Evolutionary conservation across 2,113 vertebrate species (phyloP).

Genomic region (Scytalopus superciliaris): DNA sequence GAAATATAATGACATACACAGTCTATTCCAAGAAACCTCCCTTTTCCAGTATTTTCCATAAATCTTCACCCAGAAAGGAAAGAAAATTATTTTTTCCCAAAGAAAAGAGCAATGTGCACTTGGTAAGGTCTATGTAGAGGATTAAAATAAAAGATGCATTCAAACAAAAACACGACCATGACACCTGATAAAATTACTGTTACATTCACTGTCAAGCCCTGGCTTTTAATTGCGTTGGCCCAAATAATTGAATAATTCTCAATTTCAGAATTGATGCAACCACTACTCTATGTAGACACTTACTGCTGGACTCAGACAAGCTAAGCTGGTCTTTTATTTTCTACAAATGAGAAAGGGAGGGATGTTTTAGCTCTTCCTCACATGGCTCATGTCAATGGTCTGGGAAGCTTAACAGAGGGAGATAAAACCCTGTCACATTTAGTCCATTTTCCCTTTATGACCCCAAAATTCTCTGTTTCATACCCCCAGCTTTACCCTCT

Average conservation of each 20-base stretch:
- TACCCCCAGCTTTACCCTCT: accelerated
- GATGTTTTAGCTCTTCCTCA: neutral
- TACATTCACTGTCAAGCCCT: neutral
- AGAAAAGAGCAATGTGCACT: neutral
- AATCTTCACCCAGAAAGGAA: neutral
- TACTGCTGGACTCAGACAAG: neutral
- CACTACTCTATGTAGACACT: neutral
- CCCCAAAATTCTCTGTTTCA: neutral
- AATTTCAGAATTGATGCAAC: neutral
- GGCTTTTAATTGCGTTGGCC: neutral
- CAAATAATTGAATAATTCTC: neutral
- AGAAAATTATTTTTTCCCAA: neutral
- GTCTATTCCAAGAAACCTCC: neutral
- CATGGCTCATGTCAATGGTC: accelerated
- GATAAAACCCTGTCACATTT: neutral
- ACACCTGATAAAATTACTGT: neutral
- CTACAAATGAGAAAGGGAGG: neutral
- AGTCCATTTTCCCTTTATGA: neutral
- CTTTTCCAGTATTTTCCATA: slow-evolving; percentile 25
- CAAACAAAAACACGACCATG: neutral
- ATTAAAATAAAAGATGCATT: neutral
- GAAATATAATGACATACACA: neutral
- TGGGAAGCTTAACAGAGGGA: neutral
- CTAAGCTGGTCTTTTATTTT: neutral
- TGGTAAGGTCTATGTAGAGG: neutral